Evolutionary conservation across 2,797 vertebrate genomes (phyloP), one percentile per base, ranked within the genome.

Genomic region (Lophotriccus pileatus): DNA sequence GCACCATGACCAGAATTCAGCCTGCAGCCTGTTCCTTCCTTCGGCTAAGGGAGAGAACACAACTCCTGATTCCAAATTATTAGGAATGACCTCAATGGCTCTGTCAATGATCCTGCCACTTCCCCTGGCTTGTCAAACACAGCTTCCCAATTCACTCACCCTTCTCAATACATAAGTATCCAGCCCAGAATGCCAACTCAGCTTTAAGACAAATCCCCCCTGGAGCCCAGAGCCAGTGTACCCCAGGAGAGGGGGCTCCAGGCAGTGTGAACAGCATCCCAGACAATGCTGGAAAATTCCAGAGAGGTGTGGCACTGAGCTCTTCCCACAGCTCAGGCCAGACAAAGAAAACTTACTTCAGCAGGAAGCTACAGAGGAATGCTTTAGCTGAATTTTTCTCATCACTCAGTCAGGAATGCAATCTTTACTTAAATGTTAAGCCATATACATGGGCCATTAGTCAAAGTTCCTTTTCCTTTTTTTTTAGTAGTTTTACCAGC

Each of bases 391-490:
- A 59, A 44, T 55, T 86, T 18, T 79, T 62, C 83, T 75, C 21
- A 86, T 78, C 6, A 7, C 41, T 44, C 1, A 58, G 59, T 62
- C 80, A 76, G 32, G 66, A 63, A 43, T 5, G 44, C 52, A 85
- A 59, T 84, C 87, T 73, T 69, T 58, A 74, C 79, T 91, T 77
- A 91, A 85, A 92, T 81, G 64, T 92, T 89, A 87, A 89, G 81
- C 56, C 46, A 66, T 55, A 34, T 47, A 64, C 63, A 62, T 0
- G 39, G 93, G 50, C 66, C 66, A 59, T 88, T 93, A 88, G 58
- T 86, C 83, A 87, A 83, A 92, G 88, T 44, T 66, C 69, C 75
- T 70, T 75, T 50, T 58, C 81, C 64, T 24, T 47, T 25, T 47
- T 78, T 88, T 82, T 44, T 14, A 80, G 66, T 72, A 50, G 58